Percentiles rank a stretch among this genome's conserved stretches.
phyloP scores from a whole-genome alignment of 2,888 invertebrate genomes.

The Tipula helvola region DNA sequence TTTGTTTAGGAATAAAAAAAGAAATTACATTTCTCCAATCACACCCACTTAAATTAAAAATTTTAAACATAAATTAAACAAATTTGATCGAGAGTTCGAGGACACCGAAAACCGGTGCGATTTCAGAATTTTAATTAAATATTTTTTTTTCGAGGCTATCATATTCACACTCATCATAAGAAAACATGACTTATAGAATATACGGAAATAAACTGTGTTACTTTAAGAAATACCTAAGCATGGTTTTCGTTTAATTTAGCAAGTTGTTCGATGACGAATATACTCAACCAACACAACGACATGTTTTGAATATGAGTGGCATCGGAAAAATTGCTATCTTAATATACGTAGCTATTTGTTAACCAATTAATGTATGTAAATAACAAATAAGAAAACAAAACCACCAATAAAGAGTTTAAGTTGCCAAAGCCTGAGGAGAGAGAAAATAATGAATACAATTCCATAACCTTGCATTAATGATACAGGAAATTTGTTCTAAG shows the following conservation, averaged over 20 bases:
- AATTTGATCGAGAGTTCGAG: not conserved
- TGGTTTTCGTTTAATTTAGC: too few relatives aligned
- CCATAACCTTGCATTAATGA: too few relatives aligned
- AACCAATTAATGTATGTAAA: too few relatives aligned
- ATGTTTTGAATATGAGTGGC: too few relatives aligned
- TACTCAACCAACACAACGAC: not conserved
- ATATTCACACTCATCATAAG: not conserved
- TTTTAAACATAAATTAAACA: not conserved
- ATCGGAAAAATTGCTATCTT: too few relatives aligned
- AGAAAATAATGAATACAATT: too few relatives aligned
- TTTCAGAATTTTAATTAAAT: not conserved
- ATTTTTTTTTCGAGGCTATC: not conserved
- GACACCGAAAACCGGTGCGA: not conserved
- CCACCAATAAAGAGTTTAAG: too few relatives aligned
- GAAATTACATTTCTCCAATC: not conserved
- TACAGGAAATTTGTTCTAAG: too few relatives aligned
- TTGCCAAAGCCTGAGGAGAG: too few relatives aligned
- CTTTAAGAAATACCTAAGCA: not conserved
- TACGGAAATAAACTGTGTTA: not conserved
- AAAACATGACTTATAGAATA: not conserved
- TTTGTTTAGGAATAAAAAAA: not conserved
- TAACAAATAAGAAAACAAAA: too few relatives aligned
- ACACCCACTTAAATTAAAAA: not conserved
- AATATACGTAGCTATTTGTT: too few relatives aligned
- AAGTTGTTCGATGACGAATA: not conserved